Conservation (phyloP, 2,113 vertebrate species). For the Coregonus clupeaformis region DNA sequence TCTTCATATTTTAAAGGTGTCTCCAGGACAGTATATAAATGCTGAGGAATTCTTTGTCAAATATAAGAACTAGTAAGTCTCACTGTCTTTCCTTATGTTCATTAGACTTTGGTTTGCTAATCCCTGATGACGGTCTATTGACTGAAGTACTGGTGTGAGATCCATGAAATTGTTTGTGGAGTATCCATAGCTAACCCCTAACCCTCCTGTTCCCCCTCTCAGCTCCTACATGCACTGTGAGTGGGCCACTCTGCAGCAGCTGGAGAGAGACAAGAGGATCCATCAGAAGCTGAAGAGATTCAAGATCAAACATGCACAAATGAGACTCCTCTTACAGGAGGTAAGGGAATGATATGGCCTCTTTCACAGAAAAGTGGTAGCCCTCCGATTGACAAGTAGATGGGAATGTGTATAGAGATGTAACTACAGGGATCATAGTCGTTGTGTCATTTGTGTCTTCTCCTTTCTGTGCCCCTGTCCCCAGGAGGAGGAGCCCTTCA, state of each 20-base stretch:
- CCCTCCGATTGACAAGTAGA: not conserved
- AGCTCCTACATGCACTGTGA: constrained; percentile 96
- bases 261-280: constrained; percentile 93
- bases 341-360: constrained; percentile 54
- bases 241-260: constrained; percentile 88
- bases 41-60: constrained; percentile 80
- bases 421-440: too few relatives aligned
- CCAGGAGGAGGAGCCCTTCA: constrained; percentile 91
- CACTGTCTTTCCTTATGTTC: not conserved
- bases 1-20: constrained; percentile 48
- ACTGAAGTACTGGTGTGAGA: not conserved
- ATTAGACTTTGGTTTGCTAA: not conserved
- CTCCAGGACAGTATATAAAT: constrained; percentile 67
- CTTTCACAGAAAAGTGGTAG: not conserved
- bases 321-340: constrained; percentile 90
- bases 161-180: too few relatives aligned
- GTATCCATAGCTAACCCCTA: not conserved
- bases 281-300: constrained; percentile 95
- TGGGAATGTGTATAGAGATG: not conserved
- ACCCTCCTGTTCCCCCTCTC: not conserved
- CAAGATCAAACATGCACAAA: constrained; percentile 91
- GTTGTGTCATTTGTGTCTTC: not conserved
- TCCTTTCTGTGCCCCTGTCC: constrained; percentile 20
- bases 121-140: not conserved
- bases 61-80: constrained; percentile 81